Percentiles rank a stretch among this genome's conserved stretches.
phyloP scores from a whole-genome alignment of 1,140 invertebrate genomes.

The Hormaphis cornu region DNA sequence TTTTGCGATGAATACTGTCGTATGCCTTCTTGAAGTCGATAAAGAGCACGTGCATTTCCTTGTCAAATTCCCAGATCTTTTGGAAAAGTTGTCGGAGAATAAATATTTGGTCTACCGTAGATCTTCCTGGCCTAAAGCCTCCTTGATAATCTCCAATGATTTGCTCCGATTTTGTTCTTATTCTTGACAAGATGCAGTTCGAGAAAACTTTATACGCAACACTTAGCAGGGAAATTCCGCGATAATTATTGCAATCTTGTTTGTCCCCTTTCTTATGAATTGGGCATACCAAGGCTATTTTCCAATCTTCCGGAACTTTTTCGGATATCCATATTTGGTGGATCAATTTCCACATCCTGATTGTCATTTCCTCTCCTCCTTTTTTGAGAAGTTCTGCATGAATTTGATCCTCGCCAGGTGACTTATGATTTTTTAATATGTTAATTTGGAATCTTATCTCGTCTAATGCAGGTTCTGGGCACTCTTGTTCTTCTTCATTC shows the following conservation, averaged over 20 bases:
- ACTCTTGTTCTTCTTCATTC: not conserved
- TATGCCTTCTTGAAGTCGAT: too few species aligned
- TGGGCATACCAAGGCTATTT: constrained; percentile 33
- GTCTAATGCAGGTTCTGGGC: not conserved
- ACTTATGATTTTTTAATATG: constrained; percentile 4
- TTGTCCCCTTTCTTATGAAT: constrained; percentile 36
- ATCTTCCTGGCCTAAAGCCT: too few species aligned
- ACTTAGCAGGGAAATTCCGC: constrained; percentile 7
- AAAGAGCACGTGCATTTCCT: too few species aligned
- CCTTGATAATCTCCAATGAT: not conserved
- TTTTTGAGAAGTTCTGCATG: too few species aligned
- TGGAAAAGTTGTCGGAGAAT: not conserved
- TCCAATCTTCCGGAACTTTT: constrained; percentile 35
- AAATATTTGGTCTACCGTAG: not conserved
- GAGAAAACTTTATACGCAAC: too few species aligned
- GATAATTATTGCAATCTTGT: too few species aligned
- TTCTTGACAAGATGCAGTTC: not conserved
- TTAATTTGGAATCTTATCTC: constrained; percentile 15
- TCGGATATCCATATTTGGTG: constrained; percentile 32
- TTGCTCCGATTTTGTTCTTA: not conserved
- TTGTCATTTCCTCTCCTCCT: constrained; percentile 11
- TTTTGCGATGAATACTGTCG: too few species aligned
- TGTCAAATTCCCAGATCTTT: too few species aligned
- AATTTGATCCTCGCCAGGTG: constrained; percentile 27
- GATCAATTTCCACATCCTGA: not conserved